A percentile compares a stretch with the other conserved stretches of the same genome.
phyloP scores from a whole-genome alignment of 2,113 vertebrate genomes.

The Dolichallabes microphthalmus region DNA sequence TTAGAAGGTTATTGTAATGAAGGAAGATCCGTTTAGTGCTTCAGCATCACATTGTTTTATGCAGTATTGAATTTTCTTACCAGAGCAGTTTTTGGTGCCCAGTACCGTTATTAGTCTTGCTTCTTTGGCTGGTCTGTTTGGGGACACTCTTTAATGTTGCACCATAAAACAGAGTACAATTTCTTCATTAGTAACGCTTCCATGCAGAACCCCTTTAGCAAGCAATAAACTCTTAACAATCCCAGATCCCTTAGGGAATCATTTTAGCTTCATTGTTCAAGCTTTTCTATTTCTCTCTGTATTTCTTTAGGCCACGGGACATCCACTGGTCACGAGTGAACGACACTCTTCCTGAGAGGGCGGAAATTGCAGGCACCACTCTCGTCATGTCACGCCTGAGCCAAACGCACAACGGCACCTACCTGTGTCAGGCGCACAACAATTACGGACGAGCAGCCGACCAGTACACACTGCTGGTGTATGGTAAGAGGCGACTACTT shows the following conservation, averaged over 20 bases:
- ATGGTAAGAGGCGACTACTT: constrained; percentile 72
- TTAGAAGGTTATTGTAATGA: not conserved
- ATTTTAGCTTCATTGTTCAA: not conserved
- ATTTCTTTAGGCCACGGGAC: constrained; percentile 73
- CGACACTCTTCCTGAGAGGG: constrained; percentile 82
- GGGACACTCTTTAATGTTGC: not conserved
- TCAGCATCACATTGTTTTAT: not conserved
- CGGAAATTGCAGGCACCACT: constrained; percentile 77
- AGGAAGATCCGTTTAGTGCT: not conserved
- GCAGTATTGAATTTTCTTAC: not conserved
- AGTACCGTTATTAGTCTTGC: not conserved
- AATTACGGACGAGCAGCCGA: constrained; percentile 86
- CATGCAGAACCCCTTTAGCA: not conserved
- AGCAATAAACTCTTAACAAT: not conserved
- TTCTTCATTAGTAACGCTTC: not conserved
- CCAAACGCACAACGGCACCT: constrained; percentile 86
- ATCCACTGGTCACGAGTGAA: constrained; percentile 87
- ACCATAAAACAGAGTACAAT: not conserved
- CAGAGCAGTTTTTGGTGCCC: not conserved
- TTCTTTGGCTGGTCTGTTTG: not conserved
- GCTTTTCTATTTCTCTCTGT: not conserved
- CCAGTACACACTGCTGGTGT: constrained; percentile 86
- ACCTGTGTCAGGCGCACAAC: constrained; percentile 87
- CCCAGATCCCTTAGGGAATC: not conserved
- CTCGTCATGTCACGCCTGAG: constrained; percentile 81